Conservation (phyloP, 2,888 invertebrate species). For the Pegoplata infirma region DNA sequence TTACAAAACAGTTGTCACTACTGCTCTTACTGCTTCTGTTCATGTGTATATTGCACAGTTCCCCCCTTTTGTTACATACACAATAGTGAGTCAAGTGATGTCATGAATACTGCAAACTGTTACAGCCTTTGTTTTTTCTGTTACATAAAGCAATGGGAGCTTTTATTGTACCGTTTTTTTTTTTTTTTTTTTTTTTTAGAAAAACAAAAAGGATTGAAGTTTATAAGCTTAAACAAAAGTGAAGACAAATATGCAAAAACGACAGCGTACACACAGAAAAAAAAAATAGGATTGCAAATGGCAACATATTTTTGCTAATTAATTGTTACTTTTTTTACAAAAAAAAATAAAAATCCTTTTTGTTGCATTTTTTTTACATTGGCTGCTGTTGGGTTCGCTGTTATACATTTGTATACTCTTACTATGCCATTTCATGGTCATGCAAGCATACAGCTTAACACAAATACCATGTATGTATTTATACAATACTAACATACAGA, state of each 20-base stretch:
- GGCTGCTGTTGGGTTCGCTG: background rate
- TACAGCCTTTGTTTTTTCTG: background rate
- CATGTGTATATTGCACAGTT: too few relatives aligned
- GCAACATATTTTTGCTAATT: constrained; percentile 66
- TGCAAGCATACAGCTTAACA: constrained; percentile 39
- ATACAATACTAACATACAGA: too few relatives aligned
- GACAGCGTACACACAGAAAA: background rate
- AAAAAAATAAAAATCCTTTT: background rate
- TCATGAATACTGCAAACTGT: constrained; percentile 5
- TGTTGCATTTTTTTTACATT: constrained; percentile 6
- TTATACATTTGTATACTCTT: constrained; percentile 3
- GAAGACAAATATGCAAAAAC: constrained; percentile 22
- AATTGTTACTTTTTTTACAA: constrained; percentile 62
- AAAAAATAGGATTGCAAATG: constrained; percentile 45
- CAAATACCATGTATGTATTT: too few relatives aligned
- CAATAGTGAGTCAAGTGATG: constrained; percentile 21
- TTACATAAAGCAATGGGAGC: background rate
- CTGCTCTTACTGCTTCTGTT: background rate
- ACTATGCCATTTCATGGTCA: constrained; percentile 59
- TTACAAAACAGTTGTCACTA: too few relatives aligned
- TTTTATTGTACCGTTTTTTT: constrained; percentile 4
- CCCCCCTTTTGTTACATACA: constrained; percentile 1
- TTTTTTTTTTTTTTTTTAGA: constrained; percentile 4
- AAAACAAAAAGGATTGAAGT: constrained; percentile 17
- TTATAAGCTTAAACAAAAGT: constrained; percentile 27